Base-by-base conservation (phyloP, 2,797 vertebrate genomes). In the Sebastes melanostomus region DNA sequence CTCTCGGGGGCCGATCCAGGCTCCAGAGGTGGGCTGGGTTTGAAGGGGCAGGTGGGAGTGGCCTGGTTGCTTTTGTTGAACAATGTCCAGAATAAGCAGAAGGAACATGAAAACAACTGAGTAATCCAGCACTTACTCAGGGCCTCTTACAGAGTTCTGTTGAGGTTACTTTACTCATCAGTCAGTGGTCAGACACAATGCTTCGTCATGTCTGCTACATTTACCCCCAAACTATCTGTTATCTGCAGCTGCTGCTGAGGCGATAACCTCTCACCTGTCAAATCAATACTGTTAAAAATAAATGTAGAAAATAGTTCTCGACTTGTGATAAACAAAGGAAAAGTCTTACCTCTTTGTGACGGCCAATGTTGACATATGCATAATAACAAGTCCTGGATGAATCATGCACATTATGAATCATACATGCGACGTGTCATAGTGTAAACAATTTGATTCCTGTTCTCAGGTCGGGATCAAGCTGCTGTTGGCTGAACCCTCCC, bases 71-170 rank as follows among this genome's bases (percentile, higher is more conserved):
- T 88, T 87, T 87, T 93, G 80, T 93, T 91, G 89, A 93, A 89
- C 83, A 72, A 76, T 80, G 74, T 90, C 91, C 89, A 92, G 89
- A 82, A 78, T 84, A 90, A 92, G 90, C 90, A 89, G 58, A 73
- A 68, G 73, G 84, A 93, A 89, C 86, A 89, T 86, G 86, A 93
- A 94, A 92, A 94, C 91, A 92, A 92, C 77, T 86, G 78, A 90
- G 55, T 89, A 83, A 92, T 89, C 83, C 55, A 80, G 77, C 73
- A 36, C 78, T 78, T 72, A 75, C 54, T 18, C 74, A 71, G 55
- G 6, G 50, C 71, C 72, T 93, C 62, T 78, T 70, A 63, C 70
- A 65, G 22, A 62, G 79, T 59, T 86, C 52, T 75, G 60, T 34
- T 77, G 11, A 77, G 71, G 78, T 82, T 55, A 58, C 80, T 88